A percentile compares a stretch with the other conserved stretches of the same genome.
phyloP scores from a whole-genome alignment of 2,888 invertebrate genomes.

The Polydrusus tereticollis region DNA sequence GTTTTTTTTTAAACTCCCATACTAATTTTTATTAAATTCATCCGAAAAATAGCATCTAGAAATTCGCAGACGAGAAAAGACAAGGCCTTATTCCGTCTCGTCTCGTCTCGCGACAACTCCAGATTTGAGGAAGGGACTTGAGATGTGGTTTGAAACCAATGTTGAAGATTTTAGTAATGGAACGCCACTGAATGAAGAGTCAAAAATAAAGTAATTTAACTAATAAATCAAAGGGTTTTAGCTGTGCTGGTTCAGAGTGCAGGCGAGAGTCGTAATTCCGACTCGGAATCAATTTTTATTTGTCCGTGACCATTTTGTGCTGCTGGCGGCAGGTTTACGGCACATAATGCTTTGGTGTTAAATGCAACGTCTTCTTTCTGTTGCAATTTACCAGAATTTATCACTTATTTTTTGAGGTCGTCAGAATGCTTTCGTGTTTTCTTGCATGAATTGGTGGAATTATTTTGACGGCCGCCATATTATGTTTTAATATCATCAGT shows the following conservation, averaged over 20 bases:
- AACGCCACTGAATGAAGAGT: conserved; percentile 10
- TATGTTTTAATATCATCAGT: no score
- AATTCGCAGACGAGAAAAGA: no score
- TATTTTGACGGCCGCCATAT: neutral
- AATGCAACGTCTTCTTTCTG: conserved; percentile 51
- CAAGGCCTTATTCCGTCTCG: no score
- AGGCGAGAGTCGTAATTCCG: conserved; percentile 50
- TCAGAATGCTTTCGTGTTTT: neutral
- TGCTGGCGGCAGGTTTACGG: conserved; percentile 47
- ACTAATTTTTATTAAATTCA: no score
- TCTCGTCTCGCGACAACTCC: no score
- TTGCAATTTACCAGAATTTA: conserved; percentile 47
- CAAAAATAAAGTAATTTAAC: conserved; percentile 46
- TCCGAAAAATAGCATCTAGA: no score
- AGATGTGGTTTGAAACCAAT: no score
- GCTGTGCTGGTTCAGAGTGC: conserved; percentile 51
- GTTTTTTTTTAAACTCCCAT: no score
- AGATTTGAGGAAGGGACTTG: no score
- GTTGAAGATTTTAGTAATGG: neutral
- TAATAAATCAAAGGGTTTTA: conserved; percentile 49
- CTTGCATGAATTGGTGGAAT: neutral
- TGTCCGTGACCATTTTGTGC: conserved; percentile 36
- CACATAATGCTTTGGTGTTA: conserved; percentile 52
- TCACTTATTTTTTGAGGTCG: conserved; percentile 10
- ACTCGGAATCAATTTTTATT: conserved; percentile 55